phyloP scores from a whole-genome alignment of 2,113 vertebrate species.

The Actenoides lindsayi region DNA sequence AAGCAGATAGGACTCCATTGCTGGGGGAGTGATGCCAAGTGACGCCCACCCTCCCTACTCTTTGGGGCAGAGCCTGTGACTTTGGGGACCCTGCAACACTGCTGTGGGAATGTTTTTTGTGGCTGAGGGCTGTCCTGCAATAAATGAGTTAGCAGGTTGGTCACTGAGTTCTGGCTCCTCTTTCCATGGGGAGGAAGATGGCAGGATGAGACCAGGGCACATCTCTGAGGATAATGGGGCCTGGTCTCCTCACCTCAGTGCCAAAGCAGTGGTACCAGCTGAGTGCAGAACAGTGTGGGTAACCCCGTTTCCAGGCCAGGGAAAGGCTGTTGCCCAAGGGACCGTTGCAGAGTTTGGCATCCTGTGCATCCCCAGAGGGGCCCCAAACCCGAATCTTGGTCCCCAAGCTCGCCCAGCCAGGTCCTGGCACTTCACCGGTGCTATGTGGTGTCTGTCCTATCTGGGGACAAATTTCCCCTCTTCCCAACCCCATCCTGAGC shows the following conservation, averaged over 20 bases:
- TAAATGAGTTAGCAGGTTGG: neutral
- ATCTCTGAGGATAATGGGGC: neutral
- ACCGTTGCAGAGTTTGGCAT: neutral
- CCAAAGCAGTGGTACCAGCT: neutral
- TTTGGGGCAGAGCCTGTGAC: neutral
- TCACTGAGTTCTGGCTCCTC: neutral
- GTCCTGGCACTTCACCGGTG: neutral
- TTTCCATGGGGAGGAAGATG: fast-evolving
- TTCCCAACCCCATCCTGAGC: neutral
- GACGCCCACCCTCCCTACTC: neutral
- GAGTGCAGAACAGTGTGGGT: neutral
- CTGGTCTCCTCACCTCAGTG: neutral
- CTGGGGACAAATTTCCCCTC: neutral
- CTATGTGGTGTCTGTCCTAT: neutral
- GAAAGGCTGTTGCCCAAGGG: neutral
- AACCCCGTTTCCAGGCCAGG: neutral
- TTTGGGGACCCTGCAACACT: fast-evolving
- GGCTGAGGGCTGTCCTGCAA: neutral
- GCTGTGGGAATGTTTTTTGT: neutral
- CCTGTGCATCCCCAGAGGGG: neutral
- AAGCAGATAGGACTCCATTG: neutral
- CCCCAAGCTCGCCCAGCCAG: neutral
- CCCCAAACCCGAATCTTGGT: neutral
- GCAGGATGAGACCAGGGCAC: neutral
- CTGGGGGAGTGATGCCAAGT: neutral